phyloP scores from a whole-genome alignment of 2,113 vertebrate species.

The Phylloscopus whistleri region DNA sequence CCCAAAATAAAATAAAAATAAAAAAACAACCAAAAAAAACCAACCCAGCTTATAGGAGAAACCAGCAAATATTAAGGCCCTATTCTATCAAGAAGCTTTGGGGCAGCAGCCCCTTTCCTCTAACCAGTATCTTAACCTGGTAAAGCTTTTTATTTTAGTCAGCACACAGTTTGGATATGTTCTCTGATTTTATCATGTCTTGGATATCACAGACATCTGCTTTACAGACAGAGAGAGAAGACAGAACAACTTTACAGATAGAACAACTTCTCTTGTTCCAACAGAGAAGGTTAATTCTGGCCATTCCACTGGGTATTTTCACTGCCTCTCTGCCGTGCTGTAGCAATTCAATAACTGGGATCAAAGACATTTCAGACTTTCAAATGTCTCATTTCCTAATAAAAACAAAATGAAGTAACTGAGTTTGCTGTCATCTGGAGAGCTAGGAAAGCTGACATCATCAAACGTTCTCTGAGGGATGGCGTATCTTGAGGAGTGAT shows the following conservation, averaged over 20 bases:
- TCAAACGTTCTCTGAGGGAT: not conserved
- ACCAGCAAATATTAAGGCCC: not conserved
- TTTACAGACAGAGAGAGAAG: not conserved
- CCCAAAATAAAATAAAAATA: not conserved
- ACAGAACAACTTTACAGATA: not conserved
- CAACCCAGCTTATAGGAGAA: not conserved
- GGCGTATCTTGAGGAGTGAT: not conserved
- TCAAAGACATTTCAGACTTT: not conserved
- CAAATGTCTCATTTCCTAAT: not conserved
- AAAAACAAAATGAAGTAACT: not conserved
- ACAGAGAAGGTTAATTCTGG: not conserved
- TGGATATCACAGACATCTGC: not conserved
- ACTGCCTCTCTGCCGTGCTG: not conserved
- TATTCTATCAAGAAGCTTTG: not conserved
- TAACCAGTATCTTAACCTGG: not conserved
- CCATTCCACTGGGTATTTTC: not conserved
- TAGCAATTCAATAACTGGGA: not conserved
- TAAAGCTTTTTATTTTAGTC: not conserved
- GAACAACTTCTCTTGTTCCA: not conserved
- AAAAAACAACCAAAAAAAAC: not conserved
- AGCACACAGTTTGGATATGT: accelerated
- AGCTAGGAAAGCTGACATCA: not conserved
- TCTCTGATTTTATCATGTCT: not conserved
- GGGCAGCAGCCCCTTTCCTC: not conserved
- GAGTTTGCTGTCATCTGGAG: not conserved